Conservation (phyloP, 2,113 vertebrate species). For the Eclectus roratus region DNA sequence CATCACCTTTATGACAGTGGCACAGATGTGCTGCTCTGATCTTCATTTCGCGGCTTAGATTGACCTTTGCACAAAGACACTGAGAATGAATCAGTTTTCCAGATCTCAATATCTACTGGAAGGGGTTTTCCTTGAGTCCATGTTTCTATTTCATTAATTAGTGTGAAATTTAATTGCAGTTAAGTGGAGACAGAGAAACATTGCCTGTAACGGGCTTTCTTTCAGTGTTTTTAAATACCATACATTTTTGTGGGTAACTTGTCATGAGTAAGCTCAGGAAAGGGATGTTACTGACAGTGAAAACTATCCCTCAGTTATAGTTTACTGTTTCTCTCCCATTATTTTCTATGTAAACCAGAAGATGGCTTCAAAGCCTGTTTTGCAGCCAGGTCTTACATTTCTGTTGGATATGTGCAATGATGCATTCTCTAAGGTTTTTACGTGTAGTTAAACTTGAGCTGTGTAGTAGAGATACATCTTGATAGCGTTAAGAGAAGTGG, state of each 20-base stretch:
- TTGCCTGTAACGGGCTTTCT: neutral
- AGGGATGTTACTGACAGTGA: neutral
- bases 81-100: neutral
- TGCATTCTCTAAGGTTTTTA: neutral
- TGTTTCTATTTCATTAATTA: conserved; percentile 62
- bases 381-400: neutral
- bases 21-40: neutral
- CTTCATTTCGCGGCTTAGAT: neutral
- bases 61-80: conserved; percentile 6
- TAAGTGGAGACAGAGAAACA: neutral
- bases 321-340: neutral
- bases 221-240: neutral
- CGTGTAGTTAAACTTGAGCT: neutral
- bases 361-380: neutral
- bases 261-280: neutral
- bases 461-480: neutral
- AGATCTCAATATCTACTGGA: conserved; percentile 6
- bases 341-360: conserved; percentile 11
- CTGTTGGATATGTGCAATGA: fast-evolving
- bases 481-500: neutral
- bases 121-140: neutral
- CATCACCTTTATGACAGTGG: neutral
- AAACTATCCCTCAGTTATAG: neutral
- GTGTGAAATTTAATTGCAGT: conserved; percentile 54
- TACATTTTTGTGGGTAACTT: neutral